Conservation (phyloP, 2,797 vertebrate genomes). For the Morus bassanus region DNA sequence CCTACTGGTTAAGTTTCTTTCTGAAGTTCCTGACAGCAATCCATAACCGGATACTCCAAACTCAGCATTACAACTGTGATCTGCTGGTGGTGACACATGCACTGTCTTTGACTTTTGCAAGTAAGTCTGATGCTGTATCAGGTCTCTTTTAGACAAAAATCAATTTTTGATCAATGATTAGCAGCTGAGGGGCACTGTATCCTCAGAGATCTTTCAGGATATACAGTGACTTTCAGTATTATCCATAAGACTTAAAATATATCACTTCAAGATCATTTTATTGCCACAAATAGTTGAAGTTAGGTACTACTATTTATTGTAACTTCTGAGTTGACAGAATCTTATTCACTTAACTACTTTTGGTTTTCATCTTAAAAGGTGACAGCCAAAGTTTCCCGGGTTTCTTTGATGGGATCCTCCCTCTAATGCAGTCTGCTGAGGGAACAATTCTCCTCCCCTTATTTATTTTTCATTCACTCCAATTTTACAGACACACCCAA, state of each 20-base stretch:
- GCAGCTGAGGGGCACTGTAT: not conserved
- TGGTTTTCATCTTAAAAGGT: not conserved
- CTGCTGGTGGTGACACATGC: not conserved
- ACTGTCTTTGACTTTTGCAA: not conserved
- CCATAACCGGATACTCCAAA: slow-evolving; percentile 15
- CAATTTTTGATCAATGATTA: not conserved
- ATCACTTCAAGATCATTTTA: not conserved
- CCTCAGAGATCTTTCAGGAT: not conserved
- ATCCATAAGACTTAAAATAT: not conserved
- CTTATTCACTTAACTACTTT: not conserved
- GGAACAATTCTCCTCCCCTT: not conserved
- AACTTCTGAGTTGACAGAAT: not conserved
- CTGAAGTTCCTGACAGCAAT: slow-evolving; percentile 21
- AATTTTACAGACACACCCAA: not conserved
- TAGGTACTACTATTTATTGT: not conserved
- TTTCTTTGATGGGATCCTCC: not conserved
- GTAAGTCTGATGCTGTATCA: not conserved
- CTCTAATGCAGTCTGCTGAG: not conserved
- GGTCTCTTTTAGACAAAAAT: not conserved
- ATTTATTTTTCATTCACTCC: not conserved
- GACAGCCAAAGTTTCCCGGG: not conserved
- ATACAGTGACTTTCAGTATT: not conserved
- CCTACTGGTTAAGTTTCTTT: not conserved
- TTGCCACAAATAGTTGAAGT: not conserved
- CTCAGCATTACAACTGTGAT: not conserved